These are phyloP conservation scores for Aelia acuminata DNA, from an alignment of 2,888 invertebrate genomes.

Conservation along the genomic window DNA sequence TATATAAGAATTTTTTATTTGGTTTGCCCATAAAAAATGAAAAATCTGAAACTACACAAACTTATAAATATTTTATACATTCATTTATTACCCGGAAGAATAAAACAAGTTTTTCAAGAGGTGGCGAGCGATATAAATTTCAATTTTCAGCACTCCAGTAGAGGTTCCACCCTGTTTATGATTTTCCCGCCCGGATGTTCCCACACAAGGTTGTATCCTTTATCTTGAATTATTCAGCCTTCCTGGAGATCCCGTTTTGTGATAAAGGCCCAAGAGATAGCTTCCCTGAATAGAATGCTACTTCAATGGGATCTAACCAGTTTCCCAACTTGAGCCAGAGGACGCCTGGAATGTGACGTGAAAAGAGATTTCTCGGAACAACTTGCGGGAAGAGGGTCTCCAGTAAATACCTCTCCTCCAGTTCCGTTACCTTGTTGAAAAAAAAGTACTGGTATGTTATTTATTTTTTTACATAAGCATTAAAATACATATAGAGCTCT, in stretches of 20 bases:
- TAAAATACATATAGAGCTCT: not conserved
- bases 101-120: too few species aligned
- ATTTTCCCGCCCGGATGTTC: not conserved
- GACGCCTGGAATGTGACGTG: slow-evolving; percentile 9
- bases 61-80: too few species aligned
- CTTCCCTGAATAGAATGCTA: slow-evolving; percentile 5
- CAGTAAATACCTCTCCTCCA: not conserved
- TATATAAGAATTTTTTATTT: too few species aligned
- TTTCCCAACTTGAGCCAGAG: not conserved
- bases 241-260: not conserved
- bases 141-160: too few species aligned
- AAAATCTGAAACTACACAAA: too few species aligned
- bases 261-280: not conserved
- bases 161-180: not conserved
- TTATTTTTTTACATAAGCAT: not conserved
- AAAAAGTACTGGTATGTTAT: not conserved
- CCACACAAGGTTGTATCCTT: not conserved
- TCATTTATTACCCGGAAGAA: too few species aligned
- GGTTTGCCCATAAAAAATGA: too few species aligned
- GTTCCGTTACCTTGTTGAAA: not conserved
- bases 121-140: too few species aligned
- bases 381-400: not conserved
- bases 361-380: not conserved
- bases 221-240: not conserved
- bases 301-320: slow-evolving; percentile 14